phyloP scores from a whole-genome alignment of 2,888 invertebrate species.

The Drosophila leonis region DNA sequence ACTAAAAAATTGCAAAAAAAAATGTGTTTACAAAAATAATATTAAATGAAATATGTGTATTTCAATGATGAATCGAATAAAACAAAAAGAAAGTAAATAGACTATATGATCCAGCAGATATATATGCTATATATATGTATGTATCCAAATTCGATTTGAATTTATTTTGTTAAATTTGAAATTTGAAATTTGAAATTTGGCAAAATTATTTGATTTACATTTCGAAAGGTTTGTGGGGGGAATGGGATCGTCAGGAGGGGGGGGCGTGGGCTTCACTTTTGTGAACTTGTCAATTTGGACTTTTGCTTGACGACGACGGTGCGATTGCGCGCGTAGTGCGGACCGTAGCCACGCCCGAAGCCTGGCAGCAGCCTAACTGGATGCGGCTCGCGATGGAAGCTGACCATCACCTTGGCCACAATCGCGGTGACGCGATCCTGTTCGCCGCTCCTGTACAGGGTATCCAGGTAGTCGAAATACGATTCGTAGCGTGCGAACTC shows the following conservation, averaged over 20 bases:
- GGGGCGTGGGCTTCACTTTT: not conserved
- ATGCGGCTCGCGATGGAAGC: conserved; percentile 23
- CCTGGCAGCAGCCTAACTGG: conserved; percentile 13
- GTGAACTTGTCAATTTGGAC: no score
- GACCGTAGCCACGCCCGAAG: conserved; percentile 18
- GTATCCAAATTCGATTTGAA: conserved; percentile 6
- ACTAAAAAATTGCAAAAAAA: conserved; percentile 19
- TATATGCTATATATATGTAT: not conserved
- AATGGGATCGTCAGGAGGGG: no score
- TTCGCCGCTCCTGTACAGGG: conserved; percentile 35
- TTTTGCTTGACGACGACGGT: not conserved
- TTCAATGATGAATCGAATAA: conserved; percentile 77
- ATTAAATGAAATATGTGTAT: conserved; percentile 63
- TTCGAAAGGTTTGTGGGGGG: not conserved
- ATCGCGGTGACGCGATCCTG: conserved; percentile 36
- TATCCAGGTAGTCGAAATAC: conserved; percentile 50
- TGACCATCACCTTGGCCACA: conserved; percentile 37
- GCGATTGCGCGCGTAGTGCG: conserved; percentile 12
- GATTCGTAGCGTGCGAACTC: conserved; percentile 32
- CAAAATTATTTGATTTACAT: not conserved
- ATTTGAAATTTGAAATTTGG: no score
- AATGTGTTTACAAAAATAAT: conserved; percentile 73
- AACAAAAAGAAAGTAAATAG: conserved; percentile 57
- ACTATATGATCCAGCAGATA: not conserved
- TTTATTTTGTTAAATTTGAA: not conserved